phyloP scores from a whole-genome alignment of 2,113 vertebrate genomes.

The Silurus glanis region DNA sequence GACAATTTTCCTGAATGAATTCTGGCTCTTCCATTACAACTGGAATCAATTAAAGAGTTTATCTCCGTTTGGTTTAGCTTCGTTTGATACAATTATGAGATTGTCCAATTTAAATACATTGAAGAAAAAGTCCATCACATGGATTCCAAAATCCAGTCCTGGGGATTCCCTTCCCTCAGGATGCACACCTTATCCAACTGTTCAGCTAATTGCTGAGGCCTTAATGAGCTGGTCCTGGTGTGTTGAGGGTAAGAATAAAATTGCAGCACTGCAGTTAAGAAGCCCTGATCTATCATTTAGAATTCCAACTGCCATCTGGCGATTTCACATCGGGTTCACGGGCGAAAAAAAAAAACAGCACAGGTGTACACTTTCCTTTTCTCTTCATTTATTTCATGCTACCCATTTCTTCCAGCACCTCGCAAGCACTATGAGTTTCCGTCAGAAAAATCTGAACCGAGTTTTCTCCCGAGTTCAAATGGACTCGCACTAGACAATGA shows the following conservation, averaged over 20 bases:
- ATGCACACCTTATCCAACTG: background rate
- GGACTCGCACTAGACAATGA: conserved; percentile 14
- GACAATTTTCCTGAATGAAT: background rate
- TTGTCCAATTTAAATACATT: background rate
- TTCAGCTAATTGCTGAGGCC: background rate
- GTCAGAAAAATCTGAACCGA: background rate
- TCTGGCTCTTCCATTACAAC: background rate
- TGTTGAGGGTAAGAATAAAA: background rate
- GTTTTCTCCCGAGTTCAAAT: conserved; percentile 43
- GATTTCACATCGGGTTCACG: background rate
- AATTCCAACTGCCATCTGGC: background rate
- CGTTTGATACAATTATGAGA: background rate
- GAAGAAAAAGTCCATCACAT: background rate
- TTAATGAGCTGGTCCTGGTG: background rate
- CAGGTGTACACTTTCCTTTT: background rate
- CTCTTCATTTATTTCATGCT: background rate
- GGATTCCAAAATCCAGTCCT: background rate
- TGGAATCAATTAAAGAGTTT: background rate
- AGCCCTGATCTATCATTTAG: background rate
- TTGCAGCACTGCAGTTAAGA: background rate
- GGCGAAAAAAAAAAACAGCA: background rate
- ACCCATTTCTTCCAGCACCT: background rate
- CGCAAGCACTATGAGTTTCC: background rate
- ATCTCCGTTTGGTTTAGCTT: background rate
- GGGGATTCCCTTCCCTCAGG: background rate